Evolutionary conservation across 1,140 invertebrate genomes (phyloP), one percentile per base, ranked within the genome.

Genomic region (Brachionus rubens): DNA sequence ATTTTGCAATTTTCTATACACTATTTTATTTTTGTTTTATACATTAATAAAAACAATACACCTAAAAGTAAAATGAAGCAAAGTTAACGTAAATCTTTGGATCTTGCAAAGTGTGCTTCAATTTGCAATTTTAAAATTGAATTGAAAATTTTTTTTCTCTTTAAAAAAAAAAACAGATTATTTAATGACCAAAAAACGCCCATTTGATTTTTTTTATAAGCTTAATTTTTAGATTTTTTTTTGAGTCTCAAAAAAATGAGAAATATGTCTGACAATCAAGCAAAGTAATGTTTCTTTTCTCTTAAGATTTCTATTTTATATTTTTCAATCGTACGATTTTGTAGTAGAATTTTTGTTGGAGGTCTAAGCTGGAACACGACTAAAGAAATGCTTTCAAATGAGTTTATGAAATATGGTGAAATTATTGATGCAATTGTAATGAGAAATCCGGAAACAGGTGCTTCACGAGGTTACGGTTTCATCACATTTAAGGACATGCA

Each of bases 301-400:
- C 9, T 36, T 28, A 30, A 30, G 16, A 16, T 48, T n/a, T n/a
- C 12, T 6, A 26, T 36, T 36, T 36, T 10, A 33, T 16, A 40
- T 33, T 0, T 9, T 36, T 36, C 9, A 36, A 36, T n/a, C n/a
- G n/a, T n/a, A n/a, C n/a, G 9, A 36, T 16, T 59, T 3, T 33
- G n/a, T 59, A 68, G 92, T 85, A 96, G 96, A 91, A 87, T 96
- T 81, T 96, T 96, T 88, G 93, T 96, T 80, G 94, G 94, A 79
- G 94, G 94, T 77, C 88, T 97, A 79, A 95, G 93, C 81, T 96
- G 93, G 93, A 92, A 96, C 85, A 96, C 94, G 75, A 93, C 92
- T 76, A 91, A 94, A 87, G 94, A 59, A 75, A 40, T 76, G 75
- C 28, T 41, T 47, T 10, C 48, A 1, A 16, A 62, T 40, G 67